Percentiles rank a stretch among this genome's conserved stretches.
Conservation (phyloP, 2,888 invertebrate genomes). For the Scaptomyza caliginosa region DNA sequence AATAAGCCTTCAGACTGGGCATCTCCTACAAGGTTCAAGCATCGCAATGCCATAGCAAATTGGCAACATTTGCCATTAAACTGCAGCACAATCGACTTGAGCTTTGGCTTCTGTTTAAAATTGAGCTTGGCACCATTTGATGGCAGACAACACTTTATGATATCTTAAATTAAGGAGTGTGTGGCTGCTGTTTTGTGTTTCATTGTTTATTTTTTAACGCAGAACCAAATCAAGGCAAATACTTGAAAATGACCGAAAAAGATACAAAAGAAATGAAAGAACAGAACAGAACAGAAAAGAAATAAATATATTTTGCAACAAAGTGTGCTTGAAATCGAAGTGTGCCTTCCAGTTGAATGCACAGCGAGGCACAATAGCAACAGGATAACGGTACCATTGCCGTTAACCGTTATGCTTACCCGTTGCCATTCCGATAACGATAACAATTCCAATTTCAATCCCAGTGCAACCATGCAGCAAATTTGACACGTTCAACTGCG, state of each 20-base stretch:
- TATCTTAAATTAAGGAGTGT: neutral
- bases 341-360: constrained; percentile 47
- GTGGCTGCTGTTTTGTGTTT: neutral
- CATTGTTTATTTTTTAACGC: no score
- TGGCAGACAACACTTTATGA: neutral
- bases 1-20: constrained; percentile 12
- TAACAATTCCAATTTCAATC: constrained; percentile 29
- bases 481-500: constrained; percentile 52
- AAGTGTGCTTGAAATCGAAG: constrained; percentile 31
- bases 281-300: no score
- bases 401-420: neutral
- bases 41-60: constrained; percentile 48
- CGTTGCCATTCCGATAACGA: constrained; percentile 10
- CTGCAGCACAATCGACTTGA: constrained; percentile 9
- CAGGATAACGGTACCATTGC: neutral
- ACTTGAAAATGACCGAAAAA: constrained; percentile 26
- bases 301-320: neutral
- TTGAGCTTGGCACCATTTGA: constrained; percentile 1
- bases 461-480: constrained; percentile 49
- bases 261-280: constrained; percentile 21
- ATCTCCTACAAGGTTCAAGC: constrained; percentile 21
- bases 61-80: constrained; percentile 21
- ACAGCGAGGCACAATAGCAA: constrained; percentile 20
- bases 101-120: constrained; percentile 4
- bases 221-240: constrained; percentile 30